phyloP scores from a whole-genome alignment of 2,797 vertebrate species.

The Clangula hyemalis region DNA sequence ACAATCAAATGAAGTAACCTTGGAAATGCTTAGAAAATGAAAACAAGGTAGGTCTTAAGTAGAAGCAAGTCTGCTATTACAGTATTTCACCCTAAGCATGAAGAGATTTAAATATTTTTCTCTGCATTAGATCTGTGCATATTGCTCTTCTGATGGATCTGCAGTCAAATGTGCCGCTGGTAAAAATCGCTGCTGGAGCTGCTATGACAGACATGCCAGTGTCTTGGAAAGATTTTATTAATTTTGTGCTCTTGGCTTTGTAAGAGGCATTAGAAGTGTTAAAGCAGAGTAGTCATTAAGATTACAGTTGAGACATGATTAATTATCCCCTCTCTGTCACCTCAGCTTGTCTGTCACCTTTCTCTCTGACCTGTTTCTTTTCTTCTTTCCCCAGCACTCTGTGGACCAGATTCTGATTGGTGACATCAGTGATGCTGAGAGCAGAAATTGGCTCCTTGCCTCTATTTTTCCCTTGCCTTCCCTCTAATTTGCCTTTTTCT shows the following conservation, averaged over 20 bases:
- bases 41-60: not conserved
- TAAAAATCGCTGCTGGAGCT: not conserved
- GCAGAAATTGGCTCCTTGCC: constrained; percentile 64
- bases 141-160: not conserved
- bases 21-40: not conserved
- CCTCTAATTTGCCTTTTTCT: constrained; percentile 33
- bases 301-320: constrained; percentile 29
- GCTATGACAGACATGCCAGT: not conserved
- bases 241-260: constrained; percentile 15
- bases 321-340: constrained; percentile 37
- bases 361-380: constrained; percentile 19
- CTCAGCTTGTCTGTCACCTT: constrained; percentile 39
- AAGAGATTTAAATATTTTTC: not conserved
- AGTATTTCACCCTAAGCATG: not conserved
- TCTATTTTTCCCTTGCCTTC: constrained; percentile 13
- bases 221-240: not conserved
- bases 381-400: constrained; percentile 21
- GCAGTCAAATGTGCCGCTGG: not conserved
- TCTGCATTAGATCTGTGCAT: not conserved
- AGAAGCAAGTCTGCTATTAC: not conserved
- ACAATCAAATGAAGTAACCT: not conserved
- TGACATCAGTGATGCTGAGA: constrained; percentile 62
- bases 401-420: constrained; percentile 11
- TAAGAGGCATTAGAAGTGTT: not conserved
- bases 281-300: constrained; percentile 27